Percentiles rank a stretch among this genome's conserved stretches.
Evolutionary conservation across 2,888 invertebrate genomes (phyloP).

Genomic region (Nesidiocoris tenuis): DNA sequence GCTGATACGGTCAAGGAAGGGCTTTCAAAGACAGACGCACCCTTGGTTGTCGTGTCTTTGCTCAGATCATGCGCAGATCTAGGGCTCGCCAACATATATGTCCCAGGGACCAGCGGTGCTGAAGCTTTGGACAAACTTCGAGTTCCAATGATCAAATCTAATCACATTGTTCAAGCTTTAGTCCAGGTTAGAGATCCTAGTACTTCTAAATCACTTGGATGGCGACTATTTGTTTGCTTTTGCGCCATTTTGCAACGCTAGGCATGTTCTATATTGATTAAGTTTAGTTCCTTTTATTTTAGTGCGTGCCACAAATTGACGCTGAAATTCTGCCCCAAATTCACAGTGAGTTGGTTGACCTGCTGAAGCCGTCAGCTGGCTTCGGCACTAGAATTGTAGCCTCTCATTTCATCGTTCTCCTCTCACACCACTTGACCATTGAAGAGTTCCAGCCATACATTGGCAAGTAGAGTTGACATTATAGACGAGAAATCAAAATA

Average conservation of each 20-base stretch:
- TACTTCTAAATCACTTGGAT: not conserved
- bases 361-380: constrained; percentile 75
- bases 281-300: constrained; percentile 46
- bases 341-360: constrained; percentile 76
- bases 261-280: not conserved
- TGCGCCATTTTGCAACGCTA: not conserved
- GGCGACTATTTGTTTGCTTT: not conserved
- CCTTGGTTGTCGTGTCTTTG: constrained; percentile 23
- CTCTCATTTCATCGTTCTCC: constrained; percentile 73
- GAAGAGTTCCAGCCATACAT: constrained; percentile 62
- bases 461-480: constrained; percentile 55
- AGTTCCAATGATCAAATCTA: constrained; percentile 76
- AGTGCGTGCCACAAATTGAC: constrained; percentile 64
- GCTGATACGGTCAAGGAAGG: constrained; percentile 46
- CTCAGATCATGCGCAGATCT: constrained; percentile 36
- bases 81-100: constrained; percentile 34
- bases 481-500: not conserved
- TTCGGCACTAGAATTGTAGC: constrained; percentile 82
- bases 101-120: constrained; percentile 26
- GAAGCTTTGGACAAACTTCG: constrained; percentile 69
- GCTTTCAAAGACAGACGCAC: constrained; percentile 42
- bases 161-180: constrained; percentile 85
- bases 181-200: constrained; percentile 5
- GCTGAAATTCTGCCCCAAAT: constrained; percentile 73
- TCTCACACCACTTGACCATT: constrained; percentile 54